Evolutionary conservation across 2,113 vertebrate genomes (phyloP).

Genomic region (Cochlearius cochlearius): DNA sequence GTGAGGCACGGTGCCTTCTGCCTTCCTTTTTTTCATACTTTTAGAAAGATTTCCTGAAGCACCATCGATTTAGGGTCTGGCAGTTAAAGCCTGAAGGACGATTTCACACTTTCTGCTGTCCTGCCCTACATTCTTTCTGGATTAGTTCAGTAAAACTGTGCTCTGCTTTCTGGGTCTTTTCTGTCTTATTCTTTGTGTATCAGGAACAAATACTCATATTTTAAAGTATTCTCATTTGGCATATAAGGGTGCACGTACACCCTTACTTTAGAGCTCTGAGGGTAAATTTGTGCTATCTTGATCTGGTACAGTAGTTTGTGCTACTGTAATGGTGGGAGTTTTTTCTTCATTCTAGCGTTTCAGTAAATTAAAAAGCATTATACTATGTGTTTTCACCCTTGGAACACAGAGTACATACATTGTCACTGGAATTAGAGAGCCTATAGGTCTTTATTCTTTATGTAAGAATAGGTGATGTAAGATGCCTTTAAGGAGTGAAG

Average conservation of each 20-base stretch:
- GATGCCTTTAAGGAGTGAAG: not conserved
- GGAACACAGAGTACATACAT: not conserved
- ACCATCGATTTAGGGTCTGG: not conserved
- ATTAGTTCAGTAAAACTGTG: constrained; percentile 18
- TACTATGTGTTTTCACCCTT: not conserved
- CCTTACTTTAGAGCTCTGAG: not conserved
- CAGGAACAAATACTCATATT: not conserved
- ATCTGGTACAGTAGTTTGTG: not conserved
- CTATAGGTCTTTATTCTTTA: not conserved
- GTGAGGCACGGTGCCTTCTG: not conserved
- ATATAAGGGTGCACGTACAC: not conserved
- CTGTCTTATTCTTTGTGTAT: not conserved
- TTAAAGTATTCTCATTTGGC: not conserved
- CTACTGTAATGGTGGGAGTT: not conserved
- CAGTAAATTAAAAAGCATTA: not conserved
- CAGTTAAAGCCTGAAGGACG: constrained; percentile 8
- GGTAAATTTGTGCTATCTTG: not conserved
- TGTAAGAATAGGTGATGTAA: not conserved
- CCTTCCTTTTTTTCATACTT: not conserved
- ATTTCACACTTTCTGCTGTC: constrained; percentile 1
- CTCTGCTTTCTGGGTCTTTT: not conserved
- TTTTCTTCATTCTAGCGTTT: not conserved
- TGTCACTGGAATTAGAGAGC: not conserved
- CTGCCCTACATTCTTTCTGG: constrained; percentile 14
- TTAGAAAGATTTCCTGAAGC: not conserved